phyloP scores from a whole-genome alignment of 2,888 invertebrate genomes.

The Colostygia pectinataria region DNA sequence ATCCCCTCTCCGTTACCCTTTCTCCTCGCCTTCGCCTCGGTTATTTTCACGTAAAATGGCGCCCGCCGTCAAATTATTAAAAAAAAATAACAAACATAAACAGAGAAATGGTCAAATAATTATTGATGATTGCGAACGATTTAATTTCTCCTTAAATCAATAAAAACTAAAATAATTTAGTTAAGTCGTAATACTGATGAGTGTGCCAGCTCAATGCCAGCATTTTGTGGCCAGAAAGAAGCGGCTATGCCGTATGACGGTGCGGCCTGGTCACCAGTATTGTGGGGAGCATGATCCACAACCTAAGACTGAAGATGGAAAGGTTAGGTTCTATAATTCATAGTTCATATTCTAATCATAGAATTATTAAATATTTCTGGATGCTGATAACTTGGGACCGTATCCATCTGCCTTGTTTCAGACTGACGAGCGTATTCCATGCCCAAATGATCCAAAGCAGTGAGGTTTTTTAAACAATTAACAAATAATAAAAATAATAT shows the following conservation, averaged over 20 bases:
- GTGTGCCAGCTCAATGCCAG: constrained; percentile 84
- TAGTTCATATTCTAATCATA: no score
- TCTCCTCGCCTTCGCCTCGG: no score
- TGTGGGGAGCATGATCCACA: constrained; percentile 88
- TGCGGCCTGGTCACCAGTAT: constrained; percentile 85
- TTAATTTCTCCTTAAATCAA: no score
- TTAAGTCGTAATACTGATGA: no score
- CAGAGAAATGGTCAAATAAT: constrained; percentile 17
- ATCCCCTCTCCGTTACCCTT: no score
- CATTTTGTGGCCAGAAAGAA: constrained; percentile 88
- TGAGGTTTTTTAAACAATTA: constrained; percentile 72
- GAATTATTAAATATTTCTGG: no score
- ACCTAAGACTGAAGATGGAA: constrained; percentile 47
- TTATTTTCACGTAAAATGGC: no score
- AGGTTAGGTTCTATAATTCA: constrained; percentile 30
- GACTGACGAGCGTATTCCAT: constrained; percentile 82
- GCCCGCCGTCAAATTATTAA: no score
- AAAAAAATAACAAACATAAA: neutral
- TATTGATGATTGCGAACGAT: no score
- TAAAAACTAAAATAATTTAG: no score
- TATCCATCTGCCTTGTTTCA: constrained; percentile 41
- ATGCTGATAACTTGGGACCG: no score
- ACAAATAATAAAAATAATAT: no score
- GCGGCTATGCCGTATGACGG: constrained; percentile 89
- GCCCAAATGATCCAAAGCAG: constrained; percentile 90